Evolutionary conservation across 2,888 invertebrate species (phyloP), one percentile per base, ranked within the genome.

Genomic region (Cactoblastis cactorum): DNA sequence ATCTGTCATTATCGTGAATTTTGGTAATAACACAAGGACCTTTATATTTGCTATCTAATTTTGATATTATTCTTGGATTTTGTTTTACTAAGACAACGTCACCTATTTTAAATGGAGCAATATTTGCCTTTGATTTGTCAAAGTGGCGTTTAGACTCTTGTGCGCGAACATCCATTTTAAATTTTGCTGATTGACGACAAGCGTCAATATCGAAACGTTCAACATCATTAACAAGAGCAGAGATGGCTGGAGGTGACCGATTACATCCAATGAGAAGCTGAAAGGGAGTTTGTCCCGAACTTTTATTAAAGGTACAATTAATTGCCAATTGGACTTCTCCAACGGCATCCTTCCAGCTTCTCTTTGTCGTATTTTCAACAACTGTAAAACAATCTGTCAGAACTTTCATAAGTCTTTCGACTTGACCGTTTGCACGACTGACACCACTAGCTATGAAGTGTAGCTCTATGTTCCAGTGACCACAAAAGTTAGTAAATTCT

Each of bases 261-360:
- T 56, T 35, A 18, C 51, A 55, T 22, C 62, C 59, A 6, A 55
- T 55, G 14, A 62, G 52, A 1, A 60, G 51, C 33, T 58, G 54
- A 39, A 59, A 55, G 1, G 60, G 59, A 11, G 53, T 56, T 1
- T 50, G 46, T 1, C 59, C 57, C 1, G 59, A 56, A 32, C 52
- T 56, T 53, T 54, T 58, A 49, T 45, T 43, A 15, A 54, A 50
- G 1, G 57, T 53, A 39, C 53, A 34, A 50, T 60, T 63, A 2
- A 63, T 52, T 0, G 61, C 57, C 11, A 63, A 37, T 17, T 61
- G 61, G 1, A 61, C 47, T 33, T 61, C 58, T 0, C 59, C 58
- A 5, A 63, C 35, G n/a, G 53, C 55, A 38, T 50, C 37, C 39
- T 54, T 58, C 59, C 59, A 61, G 15, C 50, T 41, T 41, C 54